A percentile compares a stretch with the other conserved stretches of the same genome.
These are phyloP conservation scores for Bradypus variegatus DNA, from an alignment of 2,797 vertebrate genomes.

Conservation along the genomic window DNA sequence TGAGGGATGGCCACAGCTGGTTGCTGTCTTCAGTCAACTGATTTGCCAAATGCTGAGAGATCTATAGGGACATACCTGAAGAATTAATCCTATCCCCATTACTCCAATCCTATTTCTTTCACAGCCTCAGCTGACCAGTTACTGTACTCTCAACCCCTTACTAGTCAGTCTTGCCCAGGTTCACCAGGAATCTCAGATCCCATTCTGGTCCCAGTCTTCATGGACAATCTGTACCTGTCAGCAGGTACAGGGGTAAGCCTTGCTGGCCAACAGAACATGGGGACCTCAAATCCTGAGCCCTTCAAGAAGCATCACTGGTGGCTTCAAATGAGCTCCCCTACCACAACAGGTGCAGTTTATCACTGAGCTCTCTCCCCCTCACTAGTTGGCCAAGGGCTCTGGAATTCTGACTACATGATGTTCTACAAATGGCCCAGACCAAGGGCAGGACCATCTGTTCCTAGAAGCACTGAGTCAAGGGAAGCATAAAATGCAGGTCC, in stretches of 20 bases:
- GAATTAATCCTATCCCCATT: not conserved
- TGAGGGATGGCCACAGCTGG: constrained; percentile 61
- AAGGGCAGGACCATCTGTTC: not conserved
- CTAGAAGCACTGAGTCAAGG: not conserved
- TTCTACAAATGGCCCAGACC: not conserved
- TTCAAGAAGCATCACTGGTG: not conserved
- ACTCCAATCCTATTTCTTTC: not conserved
- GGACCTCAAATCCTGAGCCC: not conserved
- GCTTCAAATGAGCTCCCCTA: not conserved
- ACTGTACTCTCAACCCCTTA: not conserved
- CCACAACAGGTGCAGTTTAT: not conserved
- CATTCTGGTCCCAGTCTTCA: not conserved
- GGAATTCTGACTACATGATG: not conserved
- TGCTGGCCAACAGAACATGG: not conserved
- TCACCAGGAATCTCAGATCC: constrained; percentile 6
- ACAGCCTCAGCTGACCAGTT: not conserved
- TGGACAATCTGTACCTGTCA: too few species aligned
- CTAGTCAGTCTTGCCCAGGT: not conserved
- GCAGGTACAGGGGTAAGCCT: not conserved
- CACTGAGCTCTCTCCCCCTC: not conserved
- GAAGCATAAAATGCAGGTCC: not conserved
- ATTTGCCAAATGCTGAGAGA: constrained; percentile 65
- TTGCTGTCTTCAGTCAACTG: constrained; percentile 64
- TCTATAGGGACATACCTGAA: constrained; percentile 60
- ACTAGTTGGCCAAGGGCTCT: not conserved